Conservation (phyloP, 1,140 invertebrate species). For the Dermatophagoides farinae region DNA sequence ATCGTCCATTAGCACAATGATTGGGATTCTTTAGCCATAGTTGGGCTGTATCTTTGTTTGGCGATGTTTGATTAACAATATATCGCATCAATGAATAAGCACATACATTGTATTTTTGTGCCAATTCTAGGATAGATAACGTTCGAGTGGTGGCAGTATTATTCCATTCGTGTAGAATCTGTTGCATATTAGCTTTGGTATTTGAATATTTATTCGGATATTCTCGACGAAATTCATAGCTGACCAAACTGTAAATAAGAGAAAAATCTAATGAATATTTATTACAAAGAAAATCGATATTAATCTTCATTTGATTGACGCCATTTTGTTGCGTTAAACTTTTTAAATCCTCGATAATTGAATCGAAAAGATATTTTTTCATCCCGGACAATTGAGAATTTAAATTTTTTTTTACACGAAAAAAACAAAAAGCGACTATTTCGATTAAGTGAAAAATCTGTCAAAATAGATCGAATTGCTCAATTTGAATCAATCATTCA, state of each 20-base stretch:
- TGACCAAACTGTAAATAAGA: constrained; percentile 1
- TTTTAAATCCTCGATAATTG: neutral
- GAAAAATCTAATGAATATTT: neutral
- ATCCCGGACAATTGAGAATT: neutral
- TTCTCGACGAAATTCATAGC: neutral
- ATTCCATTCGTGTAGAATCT: neutral
- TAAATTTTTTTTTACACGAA: neutral
- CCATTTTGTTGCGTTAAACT: neutral
- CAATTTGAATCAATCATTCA: too few relatives aligned
- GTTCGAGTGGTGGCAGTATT: neutral
- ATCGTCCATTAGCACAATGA: neutral
- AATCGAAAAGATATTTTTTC: neutral
- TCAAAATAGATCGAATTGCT: too few relatives aligned
- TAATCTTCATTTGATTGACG: neutral
- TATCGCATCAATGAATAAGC: neutral
- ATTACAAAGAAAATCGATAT: neutral
- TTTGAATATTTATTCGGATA: neutral
- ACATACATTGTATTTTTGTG: neutral
- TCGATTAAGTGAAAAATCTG: too few relatives aligned
- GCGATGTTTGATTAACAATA: neutral
- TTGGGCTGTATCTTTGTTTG: neutral
- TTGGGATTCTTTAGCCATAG: neutral
- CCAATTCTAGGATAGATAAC: neutral
- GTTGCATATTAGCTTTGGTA: neutral
- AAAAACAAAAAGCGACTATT: neutral